Evolutionary conservation across 2,888 invertebrate genomes (phyloP).

Genomic region (Acrocyrtus sp.): DNA sequence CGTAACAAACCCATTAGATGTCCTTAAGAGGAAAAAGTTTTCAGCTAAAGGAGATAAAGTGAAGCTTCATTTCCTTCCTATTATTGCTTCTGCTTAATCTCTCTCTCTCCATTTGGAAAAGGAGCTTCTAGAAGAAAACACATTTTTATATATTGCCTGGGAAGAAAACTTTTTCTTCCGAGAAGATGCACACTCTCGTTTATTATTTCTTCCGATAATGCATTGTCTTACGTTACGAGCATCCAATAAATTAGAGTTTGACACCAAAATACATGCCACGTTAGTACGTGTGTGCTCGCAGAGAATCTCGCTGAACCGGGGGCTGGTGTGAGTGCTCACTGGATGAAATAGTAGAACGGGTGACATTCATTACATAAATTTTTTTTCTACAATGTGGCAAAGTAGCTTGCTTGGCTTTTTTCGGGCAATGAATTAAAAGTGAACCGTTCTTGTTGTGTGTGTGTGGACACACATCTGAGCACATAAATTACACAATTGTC

Average conservation of each 20-base stretch:
- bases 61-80: slow-evolving; percentile 46
- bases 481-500: slow-evolving; percentile 41
- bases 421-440: slow-evolving; percentile 41
- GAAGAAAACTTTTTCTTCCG: background rate
- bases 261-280: slow-evolving; percentile 16
- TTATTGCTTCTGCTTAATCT: slow-evolving; percentile 22
- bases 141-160: background rate
- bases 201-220: slow-evolving; percentile 18
- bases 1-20: background rate
- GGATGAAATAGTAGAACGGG: slow-evolving; percentile 24
- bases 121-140: background rate
- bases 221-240: slow-evolving; percentile 47
- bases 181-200: background rate
- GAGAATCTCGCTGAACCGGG: background rate
- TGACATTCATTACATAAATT: slow-evolving; percentile 35
- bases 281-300: background rate
- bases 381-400: background rate
- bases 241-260: slow-evolving; percentile 41
- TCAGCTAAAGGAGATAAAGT: slow-evolving; percentile 42
- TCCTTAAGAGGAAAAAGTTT: background rate
- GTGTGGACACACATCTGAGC: slow-evolving; percentile 48
- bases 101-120: background rate
- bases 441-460: background rate
- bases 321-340: slow-evolving; percentile 7
- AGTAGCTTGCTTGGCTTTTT: background rate